Conservation (phyloP, 2,113 vertebrate species). For the Todiramphus saurophagus region DNA sequence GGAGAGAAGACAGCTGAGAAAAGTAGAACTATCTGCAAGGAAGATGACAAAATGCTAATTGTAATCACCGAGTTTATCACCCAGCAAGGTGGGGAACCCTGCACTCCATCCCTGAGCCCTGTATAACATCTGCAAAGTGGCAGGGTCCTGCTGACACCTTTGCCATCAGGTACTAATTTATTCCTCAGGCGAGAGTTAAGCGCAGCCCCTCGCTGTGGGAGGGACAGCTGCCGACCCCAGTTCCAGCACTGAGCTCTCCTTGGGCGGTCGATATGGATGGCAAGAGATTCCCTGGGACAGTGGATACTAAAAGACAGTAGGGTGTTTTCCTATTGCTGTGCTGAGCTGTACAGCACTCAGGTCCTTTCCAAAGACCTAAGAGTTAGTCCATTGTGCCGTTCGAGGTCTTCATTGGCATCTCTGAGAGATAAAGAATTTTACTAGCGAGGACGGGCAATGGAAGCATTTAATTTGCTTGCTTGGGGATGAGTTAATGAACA, state of each 20-base stretch:
- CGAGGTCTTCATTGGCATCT: background rate
- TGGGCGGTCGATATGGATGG: accelerated
- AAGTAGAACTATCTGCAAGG: accelerated
- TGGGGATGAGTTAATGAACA: background rate
- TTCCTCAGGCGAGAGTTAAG: background rate
- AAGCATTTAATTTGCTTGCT: background rate
- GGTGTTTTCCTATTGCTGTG: background rate
- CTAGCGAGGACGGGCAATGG: accelerated
- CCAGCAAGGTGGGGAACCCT: background rate
- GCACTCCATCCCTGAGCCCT: accelerated
- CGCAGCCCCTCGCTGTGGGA: accelerated
- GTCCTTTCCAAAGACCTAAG: background rate
- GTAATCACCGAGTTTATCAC: background rate
- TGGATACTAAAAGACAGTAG: background rate
- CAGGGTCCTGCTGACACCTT: background rate
- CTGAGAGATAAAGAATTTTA: background rate
- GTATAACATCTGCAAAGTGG: background rate
- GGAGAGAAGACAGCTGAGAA: background rate
- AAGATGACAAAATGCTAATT: background rate
- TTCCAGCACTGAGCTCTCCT: background rate
- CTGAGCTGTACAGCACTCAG: background rate
- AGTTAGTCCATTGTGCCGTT: background rate
- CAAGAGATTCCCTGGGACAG: background rate
- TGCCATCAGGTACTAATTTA: background rate
- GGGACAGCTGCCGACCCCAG: accelerated